These are phyloP conservation scores for Garrulus glandarius DNA, from an alignment of 2,797 vertebrate genomes.

Conservation along the genomic window DNA sequence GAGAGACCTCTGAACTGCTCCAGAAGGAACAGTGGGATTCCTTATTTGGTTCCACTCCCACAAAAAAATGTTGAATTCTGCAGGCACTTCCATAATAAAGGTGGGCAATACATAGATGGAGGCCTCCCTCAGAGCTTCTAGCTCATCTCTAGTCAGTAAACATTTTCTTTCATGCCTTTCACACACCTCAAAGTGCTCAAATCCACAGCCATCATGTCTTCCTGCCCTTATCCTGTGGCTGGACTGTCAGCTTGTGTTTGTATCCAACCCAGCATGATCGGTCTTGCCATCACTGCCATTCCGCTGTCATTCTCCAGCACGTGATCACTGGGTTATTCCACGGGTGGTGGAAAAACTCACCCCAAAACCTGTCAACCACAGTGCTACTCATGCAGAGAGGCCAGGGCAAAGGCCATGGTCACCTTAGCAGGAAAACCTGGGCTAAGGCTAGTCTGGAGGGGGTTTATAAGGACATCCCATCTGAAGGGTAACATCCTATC, in stretches of 20 bases:
- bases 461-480: background rate
- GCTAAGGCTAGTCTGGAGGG: background rate
- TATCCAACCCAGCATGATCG: background rate
- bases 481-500: background rate
- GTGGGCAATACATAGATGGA: accelerated
- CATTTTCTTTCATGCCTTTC: background rate
- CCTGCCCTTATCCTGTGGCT: background rate
- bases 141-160: background rate
- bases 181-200: background rate
- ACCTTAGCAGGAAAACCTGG: background rate
- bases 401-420: background rate
- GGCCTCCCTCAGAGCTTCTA: background rate
- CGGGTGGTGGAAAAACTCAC: background rate
- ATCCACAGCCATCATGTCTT: background rate
- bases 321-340: background rate
- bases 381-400: background rate
- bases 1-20: background rate
- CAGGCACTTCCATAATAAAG: background rate
- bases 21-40: background rate
- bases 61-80: background rate
- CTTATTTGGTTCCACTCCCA: background rate
- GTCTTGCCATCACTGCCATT: background rate
- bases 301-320: background rate
- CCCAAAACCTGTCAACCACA: background rate
- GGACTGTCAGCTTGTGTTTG: background rate